Base-by-base conservation (phyloP, 1,140 invertebrate species). In the Frieseomelitta varia region DNA sequence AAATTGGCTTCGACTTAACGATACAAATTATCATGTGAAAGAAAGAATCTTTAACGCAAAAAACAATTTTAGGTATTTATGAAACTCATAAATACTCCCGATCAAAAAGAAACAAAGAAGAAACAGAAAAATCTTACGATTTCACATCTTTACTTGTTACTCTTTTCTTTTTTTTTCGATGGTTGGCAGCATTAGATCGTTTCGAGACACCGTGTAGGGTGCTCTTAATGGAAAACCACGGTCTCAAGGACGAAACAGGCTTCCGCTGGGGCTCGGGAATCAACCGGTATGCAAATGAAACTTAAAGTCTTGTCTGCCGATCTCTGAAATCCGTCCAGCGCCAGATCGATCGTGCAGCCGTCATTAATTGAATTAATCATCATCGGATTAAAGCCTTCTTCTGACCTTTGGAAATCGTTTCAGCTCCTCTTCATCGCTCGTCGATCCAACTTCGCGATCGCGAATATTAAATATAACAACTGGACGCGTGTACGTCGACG, bases 301-400 rank as follows among this genome's bases (percentile, higher is more conserved):
- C 51, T 55, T 67, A 76, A 68, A 30, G 51, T 56, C 51, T n/a
- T 56, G 72, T 76, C 75, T 6, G 24, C 14, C 47, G 76, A 71
- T 84, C 76, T 69, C 67, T 71, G 24, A 56, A 75, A 56, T 47
- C 24, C 39, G 81, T 68, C 47, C 61, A 74, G 47, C 17, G 24
- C 17, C 73, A 79, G 84, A 90, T 90, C 85, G 84, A 88, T 90
- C 81, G 85, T 73, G 34, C 17, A 56, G 81, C 71, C 78, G 87
- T 69, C 78, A 86, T 91, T 88, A 91, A 91, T 86, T 82, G 82
- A 91, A 91, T 86, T 84, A 82, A 79, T 85, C 84, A 79, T 85
- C 84, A 91, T 86, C 87, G 81, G 87, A 69, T 79, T 34, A 65
- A 47, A 69, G 15, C 65, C 27, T 56, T 53, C 51, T 21, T 68